Evolutionary conservation across 2,797 vertebrate species (phyloP), one percentile per base, ranked within the genome.

Genomic region (Emys orbicularis): DNA sequence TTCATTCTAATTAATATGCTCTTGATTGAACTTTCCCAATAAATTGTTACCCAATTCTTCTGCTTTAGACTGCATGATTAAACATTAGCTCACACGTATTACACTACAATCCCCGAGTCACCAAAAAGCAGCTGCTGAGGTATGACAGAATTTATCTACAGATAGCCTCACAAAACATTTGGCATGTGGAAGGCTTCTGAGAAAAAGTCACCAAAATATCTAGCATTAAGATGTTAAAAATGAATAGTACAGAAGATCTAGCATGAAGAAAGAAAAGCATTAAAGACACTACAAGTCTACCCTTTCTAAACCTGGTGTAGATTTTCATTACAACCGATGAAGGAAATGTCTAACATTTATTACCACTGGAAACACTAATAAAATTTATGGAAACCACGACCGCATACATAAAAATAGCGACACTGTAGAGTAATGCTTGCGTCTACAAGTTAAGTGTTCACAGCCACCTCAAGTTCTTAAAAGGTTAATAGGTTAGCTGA

Each of bases 31-130:
- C 96, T 93, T 94, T 92, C 91, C 94, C 96, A 97, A 96, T 93
- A 83, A 96, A 94, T 94, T 96, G 29, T 97, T 96, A 97, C 97
- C 97, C 91, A 94, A 97, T 96, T 96, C 97, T 96, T 94, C 89
- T 81, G 90, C 83, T 83, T 88, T 86, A 89, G 87, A 88, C 93
- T 88, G 90, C 92, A 95, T 94, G 96, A 98, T 95, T 96, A 96
- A 96, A 96, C 92, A 93, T 90, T 87, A 93, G 91, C 94, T 96
- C 90, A 65, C 56, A 91, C 37, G 92, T 54, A 86, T 68, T 90
- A 89, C 0, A 92, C 77, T 54, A 81, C 91, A 96, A 93, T 29
- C 90, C 87, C 95, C 88, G 95, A 97, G 92, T 94, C 94, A 95
- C 84, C 93, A 93, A 79, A 95, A 81, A 94, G 49, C 59, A 76